These are phyloP conservation scores for Neodon shergylaensis DNA, from an alignment of 2,113 vertebrate genomes.

Conservation along the genomic window DNA sequence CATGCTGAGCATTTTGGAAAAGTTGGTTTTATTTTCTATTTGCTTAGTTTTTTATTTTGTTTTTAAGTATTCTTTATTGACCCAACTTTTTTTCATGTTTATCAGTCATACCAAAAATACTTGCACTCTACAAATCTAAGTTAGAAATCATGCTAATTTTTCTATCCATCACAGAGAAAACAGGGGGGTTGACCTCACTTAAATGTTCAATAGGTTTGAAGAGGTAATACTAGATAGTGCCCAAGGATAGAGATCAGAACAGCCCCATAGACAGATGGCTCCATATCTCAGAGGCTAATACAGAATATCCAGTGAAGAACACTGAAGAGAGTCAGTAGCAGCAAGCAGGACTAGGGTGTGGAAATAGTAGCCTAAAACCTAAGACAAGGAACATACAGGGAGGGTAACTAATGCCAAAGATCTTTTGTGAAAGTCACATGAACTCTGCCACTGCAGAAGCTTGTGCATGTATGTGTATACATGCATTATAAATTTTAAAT, in stretches of 20 bases:
- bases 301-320: not conserved
- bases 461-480: not conserved
- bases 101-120: not conserved
- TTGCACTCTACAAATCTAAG: conserved; percentile 18
- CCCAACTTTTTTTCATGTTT: conserved; percentile 11
- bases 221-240: not conserved
- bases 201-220: not conserved
- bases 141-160: conserved; percentile 32
- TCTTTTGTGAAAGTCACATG: not conserved
- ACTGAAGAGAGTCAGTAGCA: not conserved
- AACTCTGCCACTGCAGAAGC: not conserved
- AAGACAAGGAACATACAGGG: not conserved
- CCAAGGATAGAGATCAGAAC: not conserved
- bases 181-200: not conserved
- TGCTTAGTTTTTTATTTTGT: not conserved
- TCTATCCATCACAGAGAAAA: not conserved
- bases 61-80: not conserved
- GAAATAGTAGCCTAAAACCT: not conserved
- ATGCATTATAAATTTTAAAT: not conserved
- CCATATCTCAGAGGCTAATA: not conserved
- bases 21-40: not conserved
- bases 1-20: not conserved
- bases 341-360: not conserved
- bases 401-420: not conserved
- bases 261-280: not conserved